Percentiles rank a stretch among this genome's conserved stretches.
phyloP scores from a whole-genome alignment of 2,888 invertebrate species.

The Ormyrus labotus region DNA sequence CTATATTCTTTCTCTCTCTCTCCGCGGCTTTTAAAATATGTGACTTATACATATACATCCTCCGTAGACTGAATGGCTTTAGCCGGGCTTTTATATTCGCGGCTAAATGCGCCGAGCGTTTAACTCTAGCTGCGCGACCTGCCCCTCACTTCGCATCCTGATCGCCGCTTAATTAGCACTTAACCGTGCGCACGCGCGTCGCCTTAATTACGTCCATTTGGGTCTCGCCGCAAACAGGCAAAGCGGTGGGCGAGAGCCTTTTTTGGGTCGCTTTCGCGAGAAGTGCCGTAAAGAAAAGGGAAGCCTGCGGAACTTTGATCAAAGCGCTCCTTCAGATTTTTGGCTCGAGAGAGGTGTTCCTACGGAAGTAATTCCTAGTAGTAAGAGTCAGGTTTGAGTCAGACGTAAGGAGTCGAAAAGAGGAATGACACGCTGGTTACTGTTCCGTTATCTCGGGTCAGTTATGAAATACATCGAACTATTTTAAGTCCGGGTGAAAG shows the following conservation, averaged over 20 bases:
- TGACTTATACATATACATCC: too few relatives aligned
- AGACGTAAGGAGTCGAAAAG: too few relatives aligned
- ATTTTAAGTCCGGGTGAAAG: too few relatives aligned
- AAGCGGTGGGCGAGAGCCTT: background rate
- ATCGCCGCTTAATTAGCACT: constrained; percentile 34
- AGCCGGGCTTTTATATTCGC: background rate
- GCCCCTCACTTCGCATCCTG: background rate
- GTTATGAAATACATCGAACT: too few relatives aligned
- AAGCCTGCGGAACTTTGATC: background rate
- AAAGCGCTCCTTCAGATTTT: constrained; percentile 14
- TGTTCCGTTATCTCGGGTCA: too few relatives aligned
- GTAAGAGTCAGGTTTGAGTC: too few relatives aligned
- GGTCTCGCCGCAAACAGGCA: constrained; percentile 17
- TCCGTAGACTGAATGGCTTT: too few relatives aligned
- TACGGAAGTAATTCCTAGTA: too few relatives aligned
- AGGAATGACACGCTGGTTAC: too few relatives aligned
- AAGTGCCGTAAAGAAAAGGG: too few relatives aligned
- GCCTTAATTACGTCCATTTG: constrained; percentile 36
- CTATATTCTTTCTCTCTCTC: constrained; percentile 16
- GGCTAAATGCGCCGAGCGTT: constrained; percentile 34
- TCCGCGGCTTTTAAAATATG: background rate
- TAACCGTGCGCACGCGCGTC: constrained; percentile 17
- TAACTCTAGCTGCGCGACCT: background rate
- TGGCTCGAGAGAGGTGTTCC: background rate
- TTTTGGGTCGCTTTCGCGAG: background rate